phyloP scores from a whole-genome alignment of 1,140 invertebrate genomes.

The Proctacanthus coquilletti region DNA sequence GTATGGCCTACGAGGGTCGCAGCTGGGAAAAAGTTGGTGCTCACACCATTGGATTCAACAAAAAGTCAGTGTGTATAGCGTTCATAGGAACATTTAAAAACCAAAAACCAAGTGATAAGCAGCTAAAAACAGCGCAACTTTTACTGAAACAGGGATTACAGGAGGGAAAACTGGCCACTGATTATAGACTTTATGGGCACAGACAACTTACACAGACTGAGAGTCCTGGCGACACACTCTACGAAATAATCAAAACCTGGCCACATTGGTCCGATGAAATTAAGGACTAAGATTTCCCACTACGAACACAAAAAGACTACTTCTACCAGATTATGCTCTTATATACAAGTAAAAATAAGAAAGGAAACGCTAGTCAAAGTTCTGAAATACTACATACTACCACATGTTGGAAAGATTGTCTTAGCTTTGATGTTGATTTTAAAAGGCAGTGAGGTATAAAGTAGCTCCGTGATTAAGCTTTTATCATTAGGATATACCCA shows the following conservation, averaged over 20 bases:
- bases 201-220: slow-evolving; percentile 40
- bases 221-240: slow-evolving; percentile 47
- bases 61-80: slow-evolving; percentile 43
- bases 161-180: slow-evolving; percentile 31
- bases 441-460: too few relatives aligned
- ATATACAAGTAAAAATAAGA: too few relatives aligned
- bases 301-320: too few relatives aligned
- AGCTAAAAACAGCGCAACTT: slow-evolving; percentile 38
- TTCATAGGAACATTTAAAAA: slow-evolving; percentile 53
- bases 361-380: too few relatives aligned
- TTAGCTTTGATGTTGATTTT: too few relatives aligned
- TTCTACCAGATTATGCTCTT: too few relatives aligned
- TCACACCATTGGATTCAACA: slow-evolving; percentile 40
- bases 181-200: slow-evolving; percentile 45
- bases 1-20: slow-evolving; percentile 44
- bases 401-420: too few relatives aligned
- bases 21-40: slow-evolving; percentile 39
- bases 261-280: slow-evolving; percentile 34
- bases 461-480: too few relatives aligned
- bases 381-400: too few relatives aligned
- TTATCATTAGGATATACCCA: too few relatives aligned
- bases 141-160: slow-evolving; percentile 45
- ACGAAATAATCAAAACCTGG: slow-evolving; percentile 40
- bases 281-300: too few relatives aligned
- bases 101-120: slow-evolving; percentile 33